Base-by-base conservation (phyloP, 1,140 invertebrate species). In the Papilio helenus region DNA sequence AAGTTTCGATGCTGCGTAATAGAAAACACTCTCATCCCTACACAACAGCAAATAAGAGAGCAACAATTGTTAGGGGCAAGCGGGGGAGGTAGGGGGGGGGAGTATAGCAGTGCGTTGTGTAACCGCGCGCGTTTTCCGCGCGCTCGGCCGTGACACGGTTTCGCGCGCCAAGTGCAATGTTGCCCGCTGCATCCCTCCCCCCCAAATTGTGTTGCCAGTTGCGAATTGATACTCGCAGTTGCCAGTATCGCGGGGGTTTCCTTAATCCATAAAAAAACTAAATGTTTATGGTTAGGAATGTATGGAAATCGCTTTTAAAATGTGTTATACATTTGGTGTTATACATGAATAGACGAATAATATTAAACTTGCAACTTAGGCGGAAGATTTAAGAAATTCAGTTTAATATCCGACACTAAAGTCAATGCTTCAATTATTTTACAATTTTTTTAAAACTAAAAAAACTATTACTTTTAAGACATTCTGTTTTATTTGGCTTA, bases 101-200 rank as follows among this genome's bases (percentile, higher is more conserved):
- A 12, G 23, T 61, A 61, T 61, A 61, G n/a, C 20, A 20, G 1
- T 26, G 73, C 73, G 73, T 76, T 76, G 73, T 34, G 74, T 76
- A 76, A 76, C 49, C 46, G n/a, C 26, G 80, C 74, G 26, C 51
- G 80, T 81, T 81, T 83, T 77, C 80, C 82, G 79, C 79, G 79
- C 76, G 61, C 26, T 72, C 79, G 49, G 74, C 74, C 74, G 26
- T 76, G 76, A 82, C 65, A 82, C 77, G 82, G 46, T 34, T 76
- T 23, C 74, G 74, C 26, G 77, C 79, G 39, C 58, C 65, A 76
- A 76, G 79, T 79, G 76, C 79, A 82, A 80, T 79, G 79, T 58
- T 76, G 46, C 49, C 44, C 42, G 72, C 23, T 51, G 12, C n/a
- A 42, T 5, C 72, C n/a, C 72, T 8, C 51, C n/a, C 42, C 39